Conservation (phyloP, 2,797 vertebrate species). For the Liparis tanakae region DNA sequence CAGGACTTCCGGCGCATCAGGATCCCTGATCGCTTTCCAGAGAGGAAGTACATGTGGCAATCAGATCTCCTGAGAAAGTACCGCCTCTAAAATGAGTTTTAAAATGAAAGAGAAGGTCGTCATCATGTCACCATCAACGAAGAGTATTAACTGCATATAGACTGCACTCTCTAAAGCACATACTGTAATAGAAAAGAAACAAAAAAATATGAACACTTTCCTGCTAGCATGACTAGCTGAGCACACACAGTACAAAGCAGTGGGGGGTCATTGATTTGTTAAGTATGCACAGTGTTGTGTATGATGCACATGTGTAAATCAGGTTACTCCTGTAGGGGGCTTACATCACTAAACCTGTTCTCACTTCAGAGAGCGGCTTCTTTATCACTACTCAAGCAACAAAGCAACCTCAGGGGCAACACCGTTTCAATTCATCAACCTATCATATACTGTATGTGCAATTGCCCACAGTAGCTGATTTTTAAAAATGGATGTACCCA, state of each 20-base stretch:
- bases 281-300: conserved; percentile 72
- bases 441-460: conserved; percentile 66
- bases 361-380: conserved; percentile 39
- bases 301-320: conserved; percentile 72
- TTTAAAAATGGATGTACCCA: conserved; percentile 64
- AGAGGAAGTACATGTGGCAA: conserved; percentile 97
- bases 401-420: conserved; percentile 79
- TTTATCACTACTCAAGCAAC: conserved; percentile 62
- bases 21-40: conserved; percentile 95
- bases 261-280: conserved; percentile 64
- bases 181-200: conserved; percentile 53
- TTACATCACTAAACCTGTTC: conserved; percentile 50
- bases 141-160: conserved; percentile 57
- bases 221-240: conserved; percentile 64
- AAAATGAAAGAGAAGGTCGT: conserved; percentile 23
- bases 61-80: conserved; percentile 96
- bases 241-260: conserved; percentile 65
- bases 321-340: conserved; percentile 74
- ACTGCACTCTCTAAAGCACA: conserved; percentile 67
- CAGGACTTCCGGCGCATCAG: conserved; percentile 98
- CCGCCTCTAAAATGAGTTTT: conserved; percentile 83
- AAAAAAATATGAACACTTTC: conserved; percentile 42
- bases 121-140: conserved; percentile 37
- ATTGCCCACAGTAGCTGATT: conserved; percentile 61
- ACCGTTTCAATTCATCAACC: conserved; percentile 65